phyloP scores from a whole-genome alignment of 2,113 vertebrate species.

The Dicerorhinus sumatrensis region DNA sequence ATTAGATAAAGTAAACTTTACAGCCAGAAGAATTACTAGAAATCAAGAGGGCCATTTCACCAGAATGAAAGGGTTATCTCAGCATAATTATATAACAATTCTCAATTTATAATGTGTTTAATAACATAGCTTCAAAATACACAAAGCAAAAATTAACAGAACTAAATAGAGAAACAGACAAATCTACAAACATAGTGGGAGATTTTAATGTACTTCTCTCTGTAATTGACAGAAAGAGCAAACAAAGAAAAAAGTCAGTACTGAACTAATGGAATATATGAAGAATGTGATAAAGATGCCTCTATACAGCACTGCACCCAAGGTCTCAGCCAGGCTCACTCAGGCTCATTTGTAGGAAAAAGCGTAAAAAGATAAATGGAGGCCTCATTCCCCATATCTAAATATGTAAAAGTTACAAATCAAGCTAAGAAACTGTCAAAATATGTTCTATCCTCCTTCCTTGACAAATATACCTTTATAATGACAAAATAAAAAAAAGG shows the following conservation, averaged over 20 bases:
- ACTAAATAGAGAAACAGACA: background rate
- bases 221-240: background rate
- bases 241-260: background rate
- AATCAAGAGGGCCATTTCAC: background rate
- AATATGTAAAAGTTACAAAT: conserved; percentile 30
- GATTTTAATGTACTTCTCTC: background rate
- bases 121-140: conserved; percentile 6
- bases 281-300: background rate
- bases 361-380: background rate
- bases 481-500: background rate
- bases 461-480: background rate
- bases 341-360: background rate
- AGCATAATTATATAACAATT: background rate
- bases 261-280: background rate
- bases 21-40: background rate
- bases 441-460: background rate
- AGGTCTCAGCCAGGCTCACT: background rate
- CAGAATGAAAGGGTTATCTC: background rate
- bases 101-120: background rate
- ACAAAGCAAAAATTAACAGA: background rate
- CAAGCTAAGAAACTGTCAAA: conserved; percentile 26
- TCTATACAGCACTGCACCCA: background rate
- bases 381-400: background rate
- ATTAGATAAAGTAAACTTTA: background rate
- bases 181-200: background rate